Evolutionary conservation across 2,113 vertebrate species (phyloP).

Genomic region (Vicugna pacos): DNA sequence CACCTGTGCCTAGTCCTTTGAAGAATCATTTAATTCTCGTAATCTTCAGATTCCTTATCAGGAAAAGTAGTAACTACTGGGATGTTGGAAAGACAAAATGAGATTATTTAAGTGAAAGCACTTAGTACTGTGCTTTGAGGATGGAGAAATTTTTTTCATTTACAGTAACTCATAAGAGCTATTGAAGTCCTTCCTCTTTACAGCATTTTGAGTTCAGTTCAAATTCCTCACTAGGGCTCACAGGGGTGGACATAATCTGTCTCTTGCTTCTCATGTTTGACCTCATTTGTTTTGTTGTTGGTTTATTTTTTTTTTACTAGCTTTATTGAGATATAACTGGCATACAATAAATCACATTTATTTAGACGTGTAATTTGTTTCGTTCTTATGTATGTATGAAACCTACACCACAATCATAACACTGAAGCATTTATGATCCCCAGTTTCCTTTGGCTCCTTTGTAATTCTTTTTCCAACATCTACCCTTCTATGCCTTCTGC

Average conservation of each 20-base stretch:
- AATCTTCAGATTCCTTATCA: background rate
- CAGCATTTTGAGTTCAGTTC: background rate
- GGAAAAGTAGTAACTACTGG: background rate
- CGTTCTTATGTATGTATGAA: background rate
- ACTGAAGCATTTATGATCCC: background rate
- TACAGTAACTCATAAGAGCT: rapidly evolving
- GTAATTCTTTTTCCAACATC: background rate
- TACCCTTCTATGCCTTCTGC: background rate
- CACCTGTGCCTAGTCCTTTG: background rate
- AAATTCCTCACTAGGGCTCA: background rate
- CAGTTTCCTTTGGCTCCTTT: background rate
- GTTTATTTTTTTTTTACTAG: background rate
- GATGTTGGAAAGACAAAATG: background rate
- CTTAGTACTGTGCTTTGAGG: background rate
- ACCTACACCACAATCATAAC: too few species aligned
- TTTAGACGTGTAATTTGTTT: background rate
- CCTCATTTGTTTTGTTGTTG: background rate
- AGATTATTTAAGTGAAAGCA: background rate
- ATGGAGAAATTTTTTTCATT: background rate
- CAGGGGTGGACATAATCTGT: background rate
- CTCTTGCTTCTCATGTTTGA: background rate
- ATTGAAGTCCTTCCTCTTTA: background rate
- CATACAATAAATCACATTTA: background rate
- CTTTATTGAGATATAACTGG: background rate
- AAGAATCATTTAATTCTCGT: background rate